Evolutionary conservation across 2,113 vertebrate species (phyloP), one percentile per base, ranked within the genome.

Genomic region (Aphyosemion australe): DNA sequence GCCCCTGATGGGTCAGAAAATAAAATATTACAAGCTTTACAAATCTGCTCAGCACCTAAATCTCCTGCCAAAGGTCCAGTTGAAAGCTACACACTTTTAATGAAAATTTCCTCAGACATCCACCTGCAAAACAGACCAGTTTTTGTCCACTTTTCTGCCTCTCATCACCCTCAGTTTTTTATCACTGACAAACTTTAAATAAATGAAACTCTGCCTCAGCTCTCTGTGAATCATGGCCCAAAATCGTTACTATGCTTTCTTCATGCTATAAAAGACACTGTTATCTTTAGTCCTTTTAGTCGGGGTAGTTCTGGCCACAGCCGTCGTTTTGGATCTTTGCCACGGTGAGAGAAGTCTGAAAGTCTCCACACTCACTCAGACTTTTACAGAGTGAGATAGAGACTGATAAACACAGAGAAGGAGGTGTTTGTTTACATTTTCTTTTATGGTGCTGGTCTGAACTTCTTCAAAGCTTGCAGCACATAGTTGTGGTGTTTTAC

Each of bases 251-350:
- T 7, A 15, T 46, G 65, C 69, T 53, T 43, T 72, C 51, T 61
- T 34, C 52, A 9, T n/a, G 58, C 70, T 74, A 83, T 81, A 76
- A 82, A 83, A 79, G 68, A 66, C 67, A 10, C n/a, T 53, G 80
- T 69, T 83, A 83, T 83, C 82, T 74, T 37, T 37, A 8, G 7
- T 71, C 67, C 60, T 78, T 80, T 78, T 43, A 74, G 66, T 84
- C 70, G 62, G 34, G 1, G 4, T 6, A 8, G 34, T 37, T 37
- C 34, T 61, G 63, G 65, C 66, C 80, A n/a, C 71, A 62, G 72
- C 74, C 51, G 71, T 53, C 57, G 9, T 6, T 48, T 62, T 87
- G 84, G 85, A 86, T 64, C 78, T 13, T 18, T 69, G 86, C 84
- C 86, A 84, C 69, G 10, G 74, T 71, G 67, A 3, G 20, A 83